Evolutionary conservation across 2,113 vertebrate genomes (phyloP).

Genomic region (Hystrix cristata): DNA sequence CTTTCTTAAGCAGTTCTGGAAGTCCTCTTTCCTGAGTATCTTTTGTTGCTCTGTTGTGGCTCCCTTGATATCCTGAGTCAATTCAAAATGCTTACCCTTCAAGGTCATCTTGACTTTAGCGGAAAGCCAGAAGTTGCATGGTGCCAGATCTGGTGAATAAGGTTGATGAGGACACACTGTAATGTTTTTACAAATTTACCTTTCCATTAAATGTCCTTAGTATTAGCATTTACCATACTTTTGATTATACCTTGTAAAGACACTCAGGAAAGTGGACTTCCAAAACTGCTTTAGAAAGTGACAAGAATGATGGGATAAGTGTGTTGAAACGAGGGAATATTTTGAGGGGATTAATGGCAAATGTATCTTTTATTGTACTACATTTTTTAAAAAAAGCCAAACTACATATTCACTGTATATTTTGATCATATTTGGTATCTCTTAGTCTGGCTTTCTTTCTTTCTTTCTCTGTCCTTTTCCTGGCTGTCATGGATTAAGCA

Average conservation of each 20-base stretch:
- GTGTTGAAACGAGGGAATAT: not conserved
- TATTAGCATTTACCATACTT: not conserved
- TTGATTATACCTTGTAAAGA: not conserved
- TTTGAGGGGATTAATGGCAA: too few relatives aligned
- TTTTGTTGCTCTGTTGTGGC: not conserved
- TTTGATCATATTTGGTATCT: too few relatives aligned
- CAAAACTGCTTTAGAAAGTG: not conserved
- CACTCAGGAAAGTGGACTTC: not conserved
- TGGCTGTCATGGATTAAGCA: too few relatives aligned
- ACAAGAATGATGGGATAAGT: not conserved
- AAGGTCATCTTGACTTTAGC: not conserved
- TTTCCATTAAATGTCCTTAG: not conserved
- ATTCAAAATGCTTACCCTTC: not conserved
- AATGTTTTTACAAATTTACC: not conserved
- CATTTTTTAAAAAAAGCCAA: too few relatives aligned
- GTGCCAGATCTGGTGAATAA: not conserved
- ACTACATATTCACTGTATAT: too few relatives aligned
- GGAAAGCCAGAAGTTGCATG: not conserved
- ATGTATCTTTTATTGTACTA: too few relatives aligned
- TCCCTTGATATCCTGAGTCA: not conserved
- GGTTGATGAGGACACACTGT: not conserved
- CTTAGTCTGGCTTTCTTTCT: too few relatives aligned
- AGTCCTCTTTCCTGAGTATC: not conserved
- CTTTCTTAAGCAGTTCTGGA: not conserved
- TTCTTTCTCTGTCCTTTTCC: too few relatives aligned